Percentiles rank a stretch among this genome's conserved stretches.
phyloP scores from a whole-genome alignment of 35 echinoderm and acorn worm genomes.

The Amphiura filiformis region DNA sequence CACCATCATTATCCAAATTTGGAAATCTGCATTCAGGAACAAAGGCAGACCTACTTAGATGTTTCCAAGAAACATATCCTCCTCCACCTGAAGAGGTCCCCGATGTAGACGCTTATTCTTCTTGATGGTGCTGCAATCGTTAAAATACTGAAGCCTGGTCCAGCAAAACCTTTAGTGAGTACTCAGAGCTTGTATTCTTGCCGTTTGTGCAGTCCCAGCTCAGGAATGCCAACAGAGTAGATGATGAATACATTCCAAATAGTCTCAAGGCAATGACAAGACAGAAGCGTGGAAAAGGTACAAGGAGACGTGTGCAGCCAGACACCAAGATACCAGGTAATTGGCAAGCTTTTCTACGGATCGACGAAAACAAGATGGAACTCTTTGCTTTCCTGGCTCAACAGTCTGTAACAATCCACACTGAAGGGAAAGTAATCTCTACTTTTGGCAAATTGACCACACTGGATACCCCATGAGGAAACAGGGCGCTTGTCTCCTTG shows the following conservation, averaged over 20 bases:
- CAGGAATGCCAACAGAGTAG: neutral
- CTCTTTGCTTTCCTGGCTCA: conserved; percentile 39
- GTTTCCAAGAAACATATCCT: neutral
- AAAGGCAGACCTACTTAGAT: conserved; percentile 25
- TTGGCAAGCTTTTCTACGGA: no score
- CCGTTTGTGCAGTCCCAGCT: conserved; percentile 23
- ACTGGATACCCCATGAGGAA: no score
- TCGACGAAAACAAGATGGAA: conserved; percentile 52
- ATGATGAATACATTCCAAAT: conserved; percentile 20
- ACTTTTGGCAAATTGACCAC: neutral
- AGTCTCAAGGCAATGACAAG: conserved; percentile 17
- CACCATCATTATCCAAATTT: neutral
- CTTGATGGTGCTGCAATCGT: conserved; percentile 45
- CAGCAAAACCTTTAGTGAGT: conserved; percentile 45
- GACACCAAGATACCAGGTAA: conserved; percentile 8
- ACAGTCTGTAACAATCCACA: neutral
- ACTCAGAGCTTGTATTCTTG: conserved; percentile 6
- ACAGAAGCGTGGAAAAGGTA: conserved; percentile 51
- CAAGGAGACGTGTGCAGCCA: conserved; percentile 36
- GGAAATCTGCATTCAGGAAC: neutral
- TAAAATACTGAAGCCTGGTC: conserved; percentile 23
- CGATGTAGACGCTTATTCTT: no score
- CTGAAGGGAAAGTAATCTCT: conserved; percentile 9
- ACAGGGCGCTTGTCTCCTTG: no score
- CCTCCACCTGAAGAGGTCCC: no score